Base-by-base conservation (phyloP, 2,888 invertebrate genomes). In the Athripsodes cinereus region DNA sequence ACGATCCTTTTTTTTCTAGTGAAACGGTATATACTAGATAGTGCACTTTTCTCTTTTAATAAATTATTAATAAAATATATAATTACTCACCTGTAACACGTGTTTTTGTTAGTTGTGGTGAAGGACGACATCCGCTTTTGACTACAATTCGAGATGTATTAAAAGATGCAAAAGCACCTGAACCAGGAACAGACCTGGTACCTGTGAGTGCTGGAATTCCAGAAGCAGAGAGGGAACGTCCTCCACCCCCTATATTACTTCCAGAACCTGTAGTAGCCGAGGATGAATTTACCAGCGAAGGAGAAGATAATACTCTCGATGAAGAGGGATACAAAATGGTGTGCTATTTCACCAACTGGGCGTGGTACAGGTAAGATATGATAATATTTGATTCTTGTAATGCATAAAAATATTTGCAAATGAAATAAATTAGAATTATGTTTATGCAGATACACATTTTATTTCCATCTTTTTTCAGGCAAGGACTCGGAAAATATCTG, bases 301-400 rank as follows among this genome's bases (percentile, higher is more conserved):
- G 70, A 34, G 68, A 69, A 19, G 64, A 68, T 2, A 50, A 34
- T n/a, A 54, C 55, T 11, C 44, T 22, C 19, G 68, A 68, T 53
- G 69, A 70, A 34, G 68, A 69, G 16, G 49, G 40, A 58, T 92
- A 81, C 67, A 93, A 92, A 76, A 86, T 93, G 0, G 86, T 94
- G 2, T 94, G 94, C 68, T 94, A 94, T 69, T 94, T 92, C 70
- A 93, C 93, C 0, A 94, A 94, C 69, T 95, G 94, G 94, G 92
- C 94, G 22, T 94, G 92, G 92, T 94, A 94, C 72, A 78, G 79
- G 79, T 79, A 71, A 66, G 19, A 44, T 20, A 47, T 44, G 3
- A 44, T 13, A 13, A 26, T n/a, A n/a, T n/a, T n/a, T 26, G 26
- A 26, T 10, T 26, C 10, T 26, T 26, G 3, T 6, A 26, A 26